Conservation (phyloP, 2,113 vertebrate species). For the Sander lucioperca region DNA sequence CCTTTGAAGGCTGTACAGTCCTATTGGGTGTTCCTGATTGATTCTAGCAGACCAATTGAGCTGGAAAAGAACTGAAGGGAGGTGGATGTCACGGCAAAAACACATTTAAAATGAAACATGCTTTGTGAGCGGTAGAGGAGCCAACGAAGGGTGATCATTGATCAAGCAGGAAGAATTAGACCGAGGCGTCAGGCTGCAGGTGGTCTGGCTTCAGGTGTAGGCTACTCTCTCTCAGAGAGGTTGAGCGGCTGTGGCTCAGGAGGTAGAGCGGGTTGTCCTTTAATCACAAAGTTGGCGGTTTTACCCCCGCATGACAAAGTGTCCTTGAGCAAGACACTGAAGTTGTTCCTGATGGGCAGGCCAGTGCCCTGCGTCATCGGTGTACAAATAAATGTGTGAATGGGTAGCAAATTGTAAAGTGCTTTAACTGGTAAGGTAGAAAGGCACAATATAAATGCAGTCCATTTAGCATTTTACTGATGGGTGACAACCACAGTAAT, state of each 20-base stretch:
- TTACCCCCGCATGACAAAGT: too few relatives aligned
- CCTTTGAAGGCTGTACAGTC: constrained; percentile 62
- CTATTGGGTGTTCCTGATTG: constrained; percentile 34
- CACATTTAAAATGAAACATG: constrained; percentile 32
- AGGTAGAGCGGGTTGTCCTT: too few relatives aligned
- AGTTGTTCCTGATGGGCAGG: too few relatives aligned
- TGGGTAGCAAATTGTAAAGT: too few relatives aligned
- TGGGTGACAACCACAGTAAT: constrained; percentile 18
- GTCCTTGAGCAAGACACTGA: too few relatives aligned
- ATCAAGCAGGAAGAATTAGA: constrained; percentile 24
- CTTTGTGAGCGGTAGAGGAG: not conserved
- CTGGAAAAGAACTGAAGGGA: constrained; percentile 33
- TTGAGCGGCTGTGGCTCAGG: too few relatives aligned
- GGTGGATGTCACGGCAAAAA: constrained; percentile 22
- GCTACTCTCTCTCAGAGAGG: not conserved
- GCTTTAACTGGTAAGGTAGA: too few relatives aligned
- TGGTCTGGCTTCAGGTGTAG: constrained; percentile 17
- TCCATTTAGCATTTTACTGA: not conserved
- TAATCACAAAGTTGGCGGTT: too few relatives aligned
- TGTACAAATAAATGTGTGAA: too few relatives aligned
- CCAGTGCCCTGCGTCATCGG: too few relatives aligned
- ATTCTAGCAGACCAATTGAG: constrained; percentile 48
- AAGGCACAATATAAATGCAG: too few relatives aligned
- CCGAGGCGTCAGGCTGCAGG: constrained; percentile 5
- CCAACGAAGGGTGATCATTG: constrained; percentile 18